Percentiles rank a stretch among this genome's conserved stretches.
These are phyloP conservation scores for Hemicrepidius hirtus DNA, from an alignment of 2,888 invertebrate species.

Conservation along the genomic window DNA sequence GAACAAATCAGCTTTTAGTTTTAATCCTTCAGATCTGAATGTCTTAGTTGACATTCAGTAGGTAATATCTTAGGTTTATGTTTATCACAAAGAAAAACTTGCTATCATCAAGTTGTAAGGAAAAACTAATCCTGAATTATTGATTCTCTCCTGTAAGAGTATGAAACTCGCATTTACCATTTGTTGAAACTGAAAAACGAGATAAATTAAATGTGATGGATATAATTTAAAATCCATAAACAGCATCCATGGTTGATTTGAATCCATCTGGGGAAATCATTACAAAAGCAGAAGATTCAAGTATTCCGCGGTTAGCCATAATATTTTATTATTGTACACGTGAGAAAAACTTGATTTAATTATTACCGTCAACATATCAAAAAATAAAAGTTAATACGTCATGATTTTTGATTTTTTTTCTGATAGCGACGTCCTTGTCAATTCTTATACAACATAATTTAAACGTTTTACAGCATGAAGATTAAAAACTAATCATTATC, in stretches of 20 bases:
- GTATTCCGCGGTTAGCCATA: too few species aligned
- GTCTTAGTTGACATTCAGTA: not conserved
- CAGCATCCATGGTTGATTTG: not conserved
- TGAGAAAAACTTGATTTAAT: too few species aligned
- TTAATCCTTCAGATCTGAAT: not conserved
- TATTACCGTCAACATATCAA: too few species aligned
- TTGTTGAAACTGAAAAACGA: constrained; percentile 31
- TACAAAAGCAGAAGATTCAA: not conserved
- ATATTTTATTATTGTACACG: too few species aligned
- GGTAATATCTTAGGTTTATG: not conserved
- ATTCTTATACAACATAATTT: too few species aligned
- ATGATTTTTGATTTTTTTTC: too few species aligned
- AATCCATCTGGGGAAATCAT: constrained; percentile 14
- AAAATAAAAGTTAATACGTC: too few species aligned
- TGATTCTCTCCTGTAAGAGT: constrained; percentile 23
- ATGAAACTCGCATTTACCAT: constrained; percentile 31
- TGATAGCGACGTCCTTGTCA: too few species aligned
- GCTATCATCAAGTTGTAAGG: constrained; percentile 12
- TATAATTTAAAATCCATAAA: constrained; percentile 8
- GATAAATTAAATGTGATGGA: constrained; percentile 20
- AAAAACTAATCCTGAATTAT: constrained; percentile 35
- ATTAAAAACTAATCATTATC: too few species aligned
- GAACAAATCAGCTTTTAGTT: not conserved
- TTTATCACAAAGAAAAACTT: not conserved
- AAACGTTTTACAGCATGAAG: too few species aligned